Percentiles rank a stretch among this genome's conserved stretches.
These are phyloP conservation scores for Pseudochirops corinnae DNA, from an alignment of 2,797 vertebrate species.

Conservation along the genomic window DNA sequence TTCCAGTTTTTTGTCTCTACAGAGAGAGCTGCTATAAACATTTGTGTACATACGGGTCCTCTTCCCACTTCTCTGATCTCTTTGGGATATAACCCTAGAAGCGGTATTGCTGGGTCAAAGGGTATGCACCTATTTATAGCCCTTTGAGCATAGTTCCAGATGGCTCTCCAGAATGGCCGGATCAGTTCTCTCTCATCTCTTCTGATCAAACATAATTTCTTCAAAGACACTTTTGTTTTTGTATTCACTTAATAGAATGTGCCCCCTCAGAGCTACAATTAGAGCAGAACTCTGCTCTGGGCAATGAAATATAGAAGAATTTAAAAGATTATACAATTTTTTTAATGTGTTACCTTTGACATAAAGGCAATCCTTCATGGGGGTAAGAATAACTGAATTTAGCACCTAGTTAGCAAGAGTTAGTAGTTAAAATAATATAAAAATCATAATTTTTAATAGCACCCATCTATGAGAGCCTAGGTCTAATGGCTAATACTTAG, in stretches of 20 bases:
- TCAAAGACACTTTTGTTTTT: background rate
- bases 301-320: background rate
- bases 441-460: background rate
- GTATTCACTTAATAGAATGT: background rate
- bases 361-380: background rate
- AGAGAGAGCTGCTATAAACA: too few relatives aligned
- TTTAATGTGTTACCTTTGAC: background rate
- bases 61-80: too few relatives aligned
- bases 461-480: background rate
- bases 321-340: background rate
- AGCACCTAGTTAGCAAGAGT: background rate
- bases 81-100: too few relatives aligned
- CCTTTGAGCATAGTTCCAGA: too few relatives aligned
- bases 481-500: background rate
- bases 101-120: too few relatives aligned
- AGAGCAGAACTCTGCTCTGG: background rate
- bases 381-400: background rate
- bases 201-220: background rate
- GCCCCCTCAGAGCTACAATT: background rate
- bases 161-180: too few relatives aligned
- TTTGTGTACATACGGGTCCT: too few relatives aligned
- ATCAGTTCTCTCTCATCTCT: background rate
- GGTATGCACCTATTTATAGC: too few relatives aligned
- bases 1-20: too few relatives aligned
- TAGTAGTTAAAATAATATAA: background rate